Evolutionary conservation across 2,888 invertebrate genomes (phyloP), one percentile per base, ranked within the genome.

Genomic region (Clostera curtula): DNA sequence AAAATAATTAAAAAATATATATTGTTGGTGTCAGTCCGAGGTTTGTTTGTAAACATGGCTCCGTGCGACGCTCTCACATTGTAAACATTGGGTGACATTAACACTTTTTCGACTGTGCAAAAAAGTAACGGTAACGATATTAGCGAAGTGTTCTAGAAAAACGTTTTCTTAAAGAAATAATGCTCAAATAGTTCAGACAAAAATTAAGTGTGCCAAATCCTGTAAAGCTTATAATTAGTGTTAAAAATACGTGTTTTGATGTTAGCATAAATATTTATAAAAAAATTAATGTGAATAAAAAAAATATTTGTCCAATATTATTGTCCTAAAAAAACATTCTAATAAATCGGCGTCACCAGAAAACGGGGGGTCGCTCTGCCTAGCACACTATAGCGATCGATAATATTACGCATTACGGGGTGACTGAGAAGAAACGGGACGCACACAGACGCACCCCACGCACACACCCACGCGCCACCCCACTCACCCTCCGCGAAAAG

Each of bases 361-460:
- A 65, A 67, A 64, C 63, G 60, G 64, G 60, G 62, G 57, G 53
- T 49, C 35, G 30, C 31, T 31, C 46, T 36, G 61, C 56, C 56
- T 69, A 68, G 65, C 56, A 66, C 69, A 74, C 67, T 79, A 80
- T 77, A 56, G 61, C 69, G 83, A 84, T 84, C 84, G 82, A 85
- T 84, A 84, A 64, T 75, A 83, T 77, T 82, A 84, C 84, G 84
- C 83, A 76, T 80, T 82, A 82, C 73, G 62, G 63, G 57, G 57
- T 61, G 66, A 63, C 70, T 64, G 63, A 57, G 63, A 59, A 52
- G 61, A 57, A 50, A 44, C 43, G 41, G 31, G 24, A 46, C 58
- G 57, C 68, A 57, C 71, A 71, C 71, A 67, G 50, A 39, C 51
- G 33, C 52, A 35, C 32, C 29, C 29, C 52, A 29, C 41, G 55